These are phyloP conservation scores for Microctenopoma stevenorrisi DNA, from an alignment of 2,797 vertebrate species.

Conservation along the genomic window DNA sequence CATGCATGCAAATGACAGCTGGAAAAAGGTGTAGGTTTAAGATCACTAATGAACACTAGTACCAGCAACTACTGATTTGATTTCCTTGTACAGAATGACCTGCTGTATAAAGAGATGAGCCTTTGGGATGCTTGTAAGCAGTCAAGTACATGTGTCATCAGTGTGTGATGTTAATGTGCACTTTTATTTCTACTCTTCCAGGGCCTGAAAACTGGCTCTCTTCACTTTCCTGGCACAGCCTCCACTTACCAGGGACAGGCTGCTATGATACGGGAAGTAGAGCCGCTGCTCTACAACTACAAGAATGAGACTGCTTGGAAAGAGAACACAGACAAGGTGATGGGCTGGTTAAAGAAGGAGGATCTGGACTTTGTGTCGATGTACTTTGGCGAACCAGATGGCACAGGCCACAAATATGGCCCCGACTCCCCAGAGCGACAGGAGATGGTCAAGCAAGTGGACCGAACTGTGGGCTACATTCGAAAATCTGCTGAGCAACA, in stretches of 20 bases:
- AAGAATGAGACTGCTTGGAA: slow-evolving; percentile 86
- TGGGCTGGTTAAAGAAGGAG: slow-evolving; percentile 86
- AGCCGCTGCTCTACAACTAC: slow-evolving; percentile 83
- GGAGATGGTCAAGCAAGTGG: slow-evolving; percentile 88
- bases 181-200: slow-evolving; percentile 59
- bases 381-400: slow-evolving; percentile 93
- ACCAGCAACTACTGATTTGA: slow-evolving; percentile 6
- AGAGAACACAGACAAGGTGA: slow-evolving; percentile 84
- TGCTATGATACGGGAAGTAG: slow-evolving; percentile 80
- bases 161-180: slow-evolving; percentile 13
- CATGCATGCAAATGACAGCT: slow-evolving; percentile 45
- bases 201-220: slow-evolving; percentile 91
- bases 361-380: slow-evolving; percentile 89
- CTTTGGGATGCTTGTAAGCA: slow-evolving; percentile 2
- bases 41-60: slow-evolving; percentile 21
- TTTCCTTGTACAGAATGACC: slow-evolving; percentile 16
- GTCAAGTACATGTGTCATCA: slow-evolving; percentile 14
- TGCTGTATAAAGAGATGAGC: slow-evolving; percentile 11
- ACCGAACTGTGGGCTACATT: slow-evolving; percentile 89
- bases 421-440: slow-evolving; percentile 85
- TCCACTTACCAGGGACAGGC: slow-evolving; percentile 85
- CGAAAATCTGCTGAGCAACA: slow-evolving; percentile 65
- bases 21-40: slow-evolving; percentile 14
- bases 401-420: slow-evolving; percentile 87
- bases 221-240: slow-evolving; percentile 91